Conservation (phyloP, 2,888 invertebrate species). For the Actias luna region DNA sequence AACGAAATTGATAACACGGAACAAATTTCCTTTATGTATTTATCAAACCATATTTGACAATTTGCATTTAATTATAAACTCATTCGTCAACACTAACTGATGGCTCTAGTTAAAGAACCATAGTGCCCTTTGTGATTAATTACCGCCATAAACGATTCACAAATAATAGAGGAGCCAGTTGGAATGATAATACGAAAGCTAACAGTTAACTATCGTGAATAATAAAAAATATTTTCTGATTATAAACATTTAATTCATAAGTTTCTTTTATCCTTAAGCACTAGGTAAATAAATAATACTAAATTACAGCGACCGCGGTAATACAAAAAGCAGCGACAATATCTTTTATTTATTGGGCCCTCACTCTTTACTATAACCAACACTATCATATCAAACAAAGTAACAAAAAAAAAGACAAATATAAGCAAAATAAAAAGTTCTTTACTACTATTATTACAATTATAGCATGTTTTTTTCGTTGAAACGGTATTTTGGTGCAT, state of each 20-base stretch:
- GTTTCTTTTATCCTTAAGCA: slow-evolving; percentile 61
- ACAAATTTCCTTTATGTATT: too few relatives aligned
- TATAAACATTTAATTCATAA: slow-evolving; percentile 48
- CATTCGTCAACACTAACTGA: too few relatives aligned
- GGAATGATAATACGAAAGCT: slow-evolving; percentile 45
- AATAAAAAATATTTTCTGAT: slow-evolving; percentile 26
- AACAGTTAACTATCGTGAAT: slow-evolving; percentile 64
- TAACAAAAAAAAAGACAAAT: background rate
- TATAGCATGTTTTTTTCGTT: background rate
- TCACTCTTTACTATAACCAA: background rate
- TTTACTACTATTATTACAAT: background rate
- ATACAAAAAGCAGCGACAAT: slow-evolving; percentile 12
- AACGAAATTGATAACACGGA: too few relatives aligned
- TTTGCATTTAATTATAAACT: too few relatives aligned
- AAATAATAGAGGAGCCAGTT: slow-evolving; percentile 36
- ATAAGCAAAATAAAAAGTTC: background rate
- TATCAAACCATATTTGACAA: too few relatives aligned
- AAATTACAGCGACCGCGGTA: slow-evolving; percentile 62
- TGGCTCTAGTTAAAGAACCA: too few relatives aligned
- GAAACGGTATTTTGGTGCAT: background rate
- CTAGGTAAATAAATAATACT: slow-evolving; percentile 81
- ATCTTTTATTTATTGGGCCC: background rate
- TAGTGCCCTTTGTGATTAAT: too few relatives aligned
- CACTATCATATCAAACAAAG: background rate
- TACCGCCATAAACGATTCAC: background rate